A percentile compares a stretch with the other conserved stretches of the same genome.
Conservation (phyloP, 2,888 invertebrate genomes). For the Hipparchia sbordonii region DNA sequence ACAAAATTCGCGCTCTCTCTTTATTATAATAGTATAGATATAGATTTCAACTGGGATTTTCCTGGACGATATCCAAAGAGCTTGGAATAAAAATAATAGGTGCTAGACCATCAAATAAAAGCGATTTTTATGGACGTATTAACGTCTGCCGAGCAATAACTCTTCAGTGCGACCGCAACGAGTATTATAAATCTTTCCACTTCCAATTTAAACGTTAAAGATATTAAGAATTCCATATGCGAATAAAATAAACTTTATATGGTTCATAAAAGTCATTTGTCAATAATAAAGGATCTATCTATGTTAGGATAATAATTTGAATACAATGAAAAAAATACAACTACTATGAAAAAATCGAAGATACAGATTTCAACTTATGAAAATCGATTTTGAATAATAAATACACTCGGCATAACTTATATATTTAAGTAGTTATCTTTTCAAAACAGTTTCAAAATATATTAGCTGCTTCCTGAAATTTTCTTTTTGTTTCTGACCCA, state of each 20-base stretch:
- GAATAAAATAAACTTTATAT: constrained; percentile 24
- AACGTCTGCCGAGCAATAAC: constrained; percentile 17
- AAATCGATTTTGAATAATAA: too few relatives aligned
- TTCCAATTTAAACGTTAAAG: constrained; percentile 19
- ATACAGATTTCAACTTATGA: too few relatives aligned
- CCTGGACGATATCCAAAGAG: constrained; percentile 19
- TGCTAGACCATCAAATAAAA: constrained; percentile 13
- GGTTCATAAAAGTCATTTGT: constrained; percentile 4
- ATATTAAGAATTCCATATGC: constrained; percentile 24
- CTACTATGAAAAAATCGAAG: too few relatives aligned
- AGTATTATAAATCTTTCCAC: constrained; percentile 29
- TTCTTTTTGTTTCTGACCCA: too few relatives aligned
- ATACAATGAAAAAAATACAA: too few relatives aligned
- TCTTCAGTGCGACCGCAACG: constrained; percentile 9
- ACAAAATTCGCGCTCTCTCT: too few relatives aligned
- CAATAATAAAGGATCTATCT: not conserved
- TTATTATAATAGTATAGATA: too few relatives aligned
- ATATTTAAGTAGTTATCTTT: too few relatives aligned
- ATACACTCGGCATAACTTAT: too few relatives aligned
- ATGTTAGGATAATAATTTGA: constrained; percentile 2
- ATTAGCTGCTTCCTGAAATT: too few relatives aligned
- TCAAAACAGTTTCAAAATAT: too few relatives aligned
- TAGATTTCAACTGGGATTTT: constrained; percentile 5
- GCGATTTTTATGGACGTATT: constrained; percentile 12
- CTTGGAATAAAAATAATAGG: constrained; percentile 8